These are phyloP conservation scores for Acanthosepion esculentum DNA, from an alignment of 2,888 invertebrate species.

Conservation along the genomic window DNA sequence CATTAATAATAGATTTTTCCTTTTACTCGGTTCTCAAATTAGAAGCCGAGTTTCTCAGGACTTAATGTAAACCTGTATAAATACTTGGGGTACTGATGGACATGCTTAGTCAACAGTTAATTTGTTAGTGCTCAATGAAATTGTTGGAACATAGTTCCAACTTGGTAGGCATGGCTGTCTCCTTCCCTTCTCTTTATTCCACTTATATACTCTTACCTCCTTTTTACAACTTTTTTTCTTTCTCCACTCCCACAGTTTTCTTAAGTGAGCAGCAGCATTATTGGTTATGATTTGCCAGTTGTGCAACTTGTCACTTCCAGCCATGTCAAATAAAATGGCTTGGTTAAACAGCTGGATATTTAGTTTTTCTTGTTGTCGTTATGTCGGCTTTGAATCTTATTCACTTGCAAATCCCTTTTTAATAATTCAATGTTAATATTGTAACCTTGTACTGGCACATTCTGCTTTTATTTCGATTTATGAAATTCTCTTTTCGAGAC, in stretches of 20 bases:
- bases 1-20: neutral
- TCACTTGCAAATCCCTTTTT: slow-evolving; percentile 44
- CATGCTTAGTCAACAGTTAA: slow-evolving; percentile 1
- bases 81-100: slow-evolving; percentile 9
- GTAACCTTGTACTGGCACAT: slow-evolving; percentile 46
- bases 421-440: slow-evolving; percentile 40
- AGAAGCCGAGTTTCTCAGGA: neutral
- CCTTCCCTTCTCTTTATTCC: neutral
- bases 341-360: slow-evolving; percentile 36
- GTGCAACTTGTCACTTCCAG: slow-evolving; percentile 33
- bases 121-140: slow-evolving; percentile 21
- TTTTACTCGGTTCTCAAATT: neutral
- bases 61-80: neutral
- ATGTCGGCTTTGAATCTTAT: slow-evolving; percentile 43
- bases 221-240: neutral
- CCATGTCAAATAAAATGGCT: neutral
- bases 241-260: neutral
- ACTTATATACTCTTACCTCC: neutral
- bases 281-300: neutral
- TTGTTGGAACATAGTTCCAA: neutral
- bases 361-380: neutral
- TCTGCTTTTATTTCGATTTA: slow-evolving; percentile 46
- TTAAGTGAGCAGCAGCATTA: slow-evolving; percentile 37
- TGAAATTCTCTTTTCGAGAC: slow-evolving; percentile 46
- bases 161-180: slow-evolving; percentile 33